Evolutionary conservation across 2,888 invertebrate genomes (phyloP).

Genomic region (Scrobipalpa costella): DNA sequence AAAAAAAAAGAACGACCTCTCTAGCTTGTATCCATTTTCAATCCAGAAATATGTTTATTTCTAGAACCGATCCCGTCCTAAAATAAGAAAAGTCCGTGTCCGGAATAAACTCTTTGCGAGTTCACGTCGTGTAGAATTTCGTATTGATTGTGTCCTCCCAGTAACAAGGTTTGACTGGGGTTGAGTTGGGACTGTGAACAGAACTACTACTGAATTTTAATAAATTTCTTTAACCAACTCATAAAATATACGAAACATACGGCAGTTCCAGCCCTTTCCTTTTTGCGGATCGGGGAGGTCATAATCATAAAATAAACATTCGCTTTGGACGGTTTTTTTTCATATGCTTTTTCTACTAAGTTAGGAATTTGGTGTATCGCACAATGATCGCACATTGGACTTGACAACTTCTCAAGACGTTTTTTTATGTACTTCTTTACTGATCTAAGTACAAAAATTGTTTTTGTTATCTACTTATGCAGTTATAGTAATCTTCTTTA

Average conservation of each 20-base stretch:
- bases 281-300: conserved; percentile 5
- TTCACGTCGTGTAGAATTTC: conserved; percentile 21
- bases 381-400: no score
- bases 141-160: conserved; percentile 21
- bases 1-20: no score
- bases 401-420: no score
- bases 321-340: not conserved
- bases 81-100: conserved; percentile 6
- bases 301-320: conserved; percentile 9
- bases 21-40: not conserved
- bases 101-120: conserved; percentile 22
- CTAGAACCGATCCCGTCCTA: not conserved
- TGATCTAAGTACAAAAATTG: no score
- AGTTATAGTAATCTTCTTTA: no score
- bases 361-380: no score
- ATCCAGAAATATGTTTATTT: not conserved
- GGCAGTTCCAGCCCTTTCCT: not conserved
- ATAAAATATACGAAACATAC: conserved; percentile 15
- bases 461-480: no score
- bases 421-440: no score
- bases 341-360: no score
- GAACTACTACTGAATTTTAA: conserved; percentile 16
- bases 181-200: conserved; percentile 13
- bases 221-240: conserved; percentile 12
- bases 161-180: conserved; percentile 25